Evolutionary conservation across 2,113 vertebrate species (phyloP).

Genomic region (Megaceryle torquata): DNA sequence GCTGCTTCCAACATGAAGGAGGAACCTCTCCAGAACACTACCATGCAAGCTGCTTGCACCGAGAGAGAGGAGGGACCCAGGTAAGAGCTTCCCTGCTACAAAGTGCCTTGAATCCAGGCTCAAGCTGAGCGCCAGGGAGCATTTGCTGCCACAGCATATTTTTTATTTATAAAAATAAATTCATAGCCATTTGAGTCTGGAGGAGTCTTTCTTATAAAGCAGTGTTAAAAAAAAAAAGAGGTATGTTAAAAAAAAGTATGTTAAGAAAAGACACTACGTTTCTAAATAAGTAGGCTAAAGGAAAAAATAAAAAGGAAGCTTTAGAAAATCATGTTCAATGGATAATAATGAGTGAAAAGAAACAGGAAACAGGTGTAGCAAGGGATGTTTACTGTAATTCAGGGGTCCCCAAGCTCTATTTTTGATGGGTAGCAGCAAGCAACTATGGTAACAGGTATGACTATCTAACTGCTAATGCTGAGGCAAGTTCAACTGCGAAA

Average conservation of each 20-base stretch:
- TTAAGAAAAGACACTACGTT: neutral
- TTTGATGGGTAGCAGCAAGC: neutral
- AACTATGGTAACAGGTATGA: neutral
- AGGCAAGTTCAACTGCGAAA: neutral
- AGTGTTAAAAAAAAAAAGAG: neutral
- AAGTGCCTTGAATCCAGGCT: neutral
- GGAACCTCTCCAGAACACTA: neutral
- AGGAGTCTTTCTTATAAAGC: neutral
- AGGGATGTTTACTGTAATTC: neutral
- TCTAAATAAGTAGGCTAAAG: neutral
- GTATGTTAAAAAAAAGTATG: neutral
- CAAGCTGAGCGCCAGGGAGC: neutral
- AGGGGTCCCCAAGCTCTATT: neutral
- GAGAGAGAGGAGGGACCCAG: neutral
- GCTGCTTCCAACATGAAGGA: neutral
- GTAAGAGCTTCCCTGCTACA: neutral
- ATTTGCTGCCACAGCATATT: accelerated
- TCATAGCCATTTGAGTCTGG: neutral
- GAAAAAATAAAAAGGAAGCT: neutral
- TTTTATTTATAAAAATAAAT: neutral
- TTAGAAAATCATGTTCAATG: neutral
- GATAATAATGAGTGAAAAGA: neutral
- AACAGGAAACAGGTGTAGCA: neutral
- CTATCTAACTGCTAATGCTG: neutral
- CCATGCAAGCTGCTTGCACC: no score